Percentiles rank a stretch among this genome's conserved stretches.
phyloP scores from a whole-genome alignment of 2,888 invertebrate species.

The Pandemis corylana region DNA sequence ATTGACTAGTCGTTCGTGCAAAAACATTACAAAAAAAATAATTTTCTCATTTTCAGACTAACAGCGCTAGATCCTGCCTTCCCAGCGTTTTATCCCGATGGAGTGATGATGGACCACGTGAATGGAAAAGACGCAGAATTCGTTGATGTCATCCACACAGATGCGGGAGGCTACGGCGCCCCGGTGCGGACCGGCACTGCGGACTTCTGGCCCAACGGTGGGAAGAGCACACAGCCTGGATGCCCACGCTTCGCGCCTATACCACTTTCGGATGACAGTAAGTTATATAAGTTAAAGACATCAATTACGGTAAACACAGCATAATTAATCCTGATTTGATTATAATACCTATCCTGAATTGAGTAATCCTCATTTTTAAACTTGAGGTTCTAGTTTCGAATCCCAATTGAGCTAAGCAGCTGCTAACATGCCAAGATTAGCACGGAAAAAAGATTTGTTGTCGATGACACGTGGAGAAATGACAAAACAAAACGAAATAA shows the following conservation, averaged over 20 bases:
- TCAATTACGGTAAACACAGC: no score
- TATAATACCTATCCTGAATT: no score
- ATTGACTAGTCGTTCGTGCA: no score
- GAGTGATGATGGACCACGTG: slow-evolving; percentile 79
- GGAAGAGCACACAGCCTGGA: slow-evolving; percentile 85
- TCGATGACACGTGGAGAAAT: no score
- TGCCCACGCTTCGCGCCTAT: slow-evolving; percentile 82
- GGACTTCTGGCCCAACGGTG: slow-evolving; percentile 87
- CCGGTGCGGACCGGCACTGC: slow-evolving; percentile 84
- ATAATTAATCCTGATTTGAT: no score
- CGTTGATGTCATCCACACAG: slow-evolving; percentile 89
- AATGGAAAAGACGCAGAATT: slow-evolving; percentile 83
- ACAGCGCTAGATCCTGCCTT: slow-evolving; percentile 86
- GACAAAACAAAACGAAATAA: no score
- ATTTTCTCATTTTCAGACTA: slow-evolving; percentile 73
- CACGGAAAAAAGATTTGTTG: no score
- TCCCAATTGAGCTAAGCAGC: no score
- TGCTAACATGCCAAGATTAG: no score
- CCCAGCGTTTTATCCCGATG: slow-evolving; percentile 84
- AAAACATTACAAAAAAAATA: no score
- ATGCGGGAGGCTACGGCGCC: slow-evolving; percentile 86
- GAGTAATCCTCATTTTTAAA: no score
- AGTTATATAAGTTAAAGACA: slow-evolving; percentile 47
- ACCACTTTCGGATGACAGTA: slow-evolving; percentile 81
- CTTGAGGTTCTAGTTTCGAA: no score